Conservation (phyloP, 2,888 invertebrate species). For the Papilio elwesi region DNA sequence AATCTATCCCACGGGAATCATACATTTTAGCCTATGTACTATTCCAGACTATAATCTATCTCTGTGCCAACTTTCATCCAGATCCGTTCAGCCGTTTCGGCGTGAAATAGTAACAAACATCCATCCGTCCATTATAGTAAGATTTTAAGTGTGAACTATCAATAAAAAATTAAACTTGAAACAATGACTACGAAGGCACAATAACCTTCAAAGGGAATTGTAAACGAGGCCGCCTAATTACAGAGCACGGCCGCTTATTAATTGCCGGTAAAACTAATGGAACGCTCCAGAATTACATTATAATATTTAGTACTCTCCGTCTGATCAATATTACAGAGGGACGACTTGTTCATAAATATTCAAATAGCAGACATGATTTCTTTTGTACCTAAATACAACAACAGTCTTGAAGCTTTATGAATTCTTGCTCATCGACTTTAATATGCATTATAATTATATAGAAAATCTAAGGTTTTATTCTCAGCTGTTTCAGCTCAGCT, state of each 20-base stretch:
- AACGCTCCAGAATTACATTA: background rate
- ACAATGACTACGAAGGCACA: background rate
- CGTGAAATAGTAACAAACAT: no score
- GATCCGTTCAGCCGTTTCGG: no score
- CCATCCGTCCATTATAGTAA: no score
- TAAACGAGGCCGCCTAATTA: slow-evolving; percentile 3
- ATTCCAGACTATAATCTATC: no score
- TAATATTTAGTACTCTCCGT: background rate
- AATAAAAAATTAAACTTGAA: background rate
- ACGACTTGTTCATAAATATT: background rate
- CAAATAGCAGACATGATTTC: background rate
- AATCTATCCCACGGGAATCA: no score
- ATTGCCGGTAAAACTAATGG: background rate
- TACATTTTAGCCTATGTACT: no score
- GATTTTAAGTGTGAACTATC: no score
- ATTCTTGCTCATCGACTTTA: no score
- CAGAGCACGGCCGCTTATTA: background rate
- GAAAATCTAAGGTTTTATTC: no score
- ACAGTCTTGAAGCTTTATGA: background rate
- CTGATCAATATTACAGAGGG: background rate
- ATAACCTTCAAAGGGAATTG: slow-evolving; percentile 2
- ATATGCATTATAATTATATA: no score
- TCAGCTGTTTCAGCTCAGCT: no score
- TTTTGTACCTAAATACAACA: background rate
- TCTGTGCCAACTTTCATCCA: no score